Conservation (phyloP, 2,113 vertebrate genomes). For the Apeltes quadracus region DNA sequence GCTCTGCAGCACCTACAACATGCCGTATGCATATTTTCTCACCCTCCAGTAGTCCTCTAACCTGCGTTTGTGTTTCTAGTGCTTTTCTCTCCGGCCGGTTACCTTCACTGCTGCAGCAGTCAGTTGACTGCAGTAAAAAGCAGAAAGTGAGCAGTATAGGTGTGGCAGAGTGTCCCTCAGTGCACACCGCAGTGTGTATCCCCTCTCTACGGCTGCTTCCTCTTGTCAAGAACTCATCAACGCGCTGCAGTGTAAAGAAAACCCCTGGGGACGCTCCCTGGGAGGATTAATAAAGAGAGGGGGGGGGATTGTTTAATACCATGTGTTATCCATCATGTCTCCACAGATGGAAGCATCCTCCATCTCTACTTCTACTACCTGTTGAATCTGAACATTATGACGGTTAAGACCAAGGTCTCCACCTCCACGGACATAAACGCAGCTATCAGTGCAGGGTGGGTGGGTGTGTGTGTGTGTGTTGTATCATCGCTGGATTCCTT, state of each 20-base stretch:
- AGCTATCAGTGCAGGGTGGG: conserved; percentile 80
- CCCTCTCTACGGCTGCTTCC: conserved; percentile 35
- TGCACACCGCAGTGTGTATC: conserved; percentile 31
- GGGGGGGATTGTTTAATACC: conserved; percentile 20
- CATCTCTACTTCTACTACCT: conserved; percentile 93
- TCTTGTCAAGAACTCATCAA: conserved; percentile 14
- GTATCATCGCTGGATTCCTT: not conserved
- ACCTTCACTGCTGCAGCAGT: conserved; percentile 24
- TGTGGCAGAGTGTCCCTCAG: conserved; percentile 38
- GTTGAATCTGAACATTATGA: conserved; percentile 97
- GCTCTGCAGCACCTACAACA: conserved; percentile 59
- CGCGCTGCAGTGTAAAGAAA: conserved; percentile 33
- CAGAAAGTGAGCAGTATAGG: conserved; percentile 18
- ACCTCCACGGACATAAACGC: conserved; percentile 84
- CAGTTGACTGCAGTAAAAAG: conserved; percentile 44
- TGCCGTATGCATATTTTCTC: conserved; percentile 58
- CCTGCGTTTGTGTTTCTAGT: conserved; percentile 37
- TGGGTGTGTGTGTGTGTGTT: conserved; percentile 18
- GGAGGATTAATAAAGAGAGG: conserved; percentile 30
- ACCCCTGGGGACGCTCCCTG: conserved; percentile 29
- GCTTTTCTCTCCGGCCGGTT: conserved; percentile 12
- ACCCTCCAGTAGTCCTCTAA: conserved; percentile 16
- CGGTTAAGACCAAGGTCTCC: conserved; percentile 91
- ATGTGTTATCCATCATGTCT: conserved; percentile 37
- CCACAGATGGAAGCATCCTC: conserved; percentile 88